Conservation (phyloP, 1,140 invertebrate genomes). For the Gerris buenoi region DNA sequence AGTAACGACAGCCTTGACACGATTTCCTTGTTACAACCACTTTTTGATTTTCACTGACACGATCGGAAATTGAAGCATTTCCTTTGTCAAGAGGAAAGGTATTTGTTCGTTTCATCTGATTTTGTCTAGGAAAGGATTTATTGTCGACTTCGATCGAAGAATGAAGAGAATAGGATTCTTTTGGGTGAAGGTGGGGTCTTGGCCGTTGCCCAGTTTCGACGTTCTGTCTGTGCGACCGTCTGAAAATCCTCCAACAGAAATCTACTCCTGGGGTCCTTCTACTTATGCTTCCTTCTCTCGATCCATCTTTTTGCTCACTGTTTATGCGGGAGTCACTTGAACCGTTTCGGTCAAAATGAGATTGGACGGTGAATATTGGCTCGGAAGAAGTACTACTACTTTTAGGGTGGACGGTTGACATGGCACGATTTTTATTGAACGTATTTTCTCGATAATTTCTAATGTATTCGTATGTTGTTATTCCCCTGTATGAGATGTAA, state of each 20-base stretch:
- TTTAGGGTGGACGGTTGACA: constrained; percentile 7
- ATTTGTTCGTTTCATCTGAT: constrained; percentile 2
- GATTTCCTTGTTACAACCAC: constrained; percentile 13
- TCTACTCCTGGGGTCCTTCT: not conserved
- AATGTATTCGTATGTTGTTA: constrained; percentile 84
- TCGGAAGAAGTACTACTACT: constrained; percentile 7
- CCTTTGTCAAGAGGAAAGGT: constrained; percentile 7
- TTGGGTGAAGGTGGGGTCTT: not conserved
- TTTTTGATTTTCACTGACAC: constrained; percentile 2
- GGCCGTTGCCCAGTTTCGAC: not conserved
- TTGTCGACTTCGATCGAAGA: not conserved
- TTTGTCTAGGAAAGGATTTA: not conserved
- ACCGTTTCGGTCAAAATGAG: constrained; percentile 1
- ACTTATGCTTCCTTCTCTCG: not conserved
- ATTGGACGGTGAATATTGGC: constrained; percentile 16
- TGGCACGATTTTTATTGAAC: constrained; percentile 12
- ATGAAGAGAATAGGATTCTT: not conserved
- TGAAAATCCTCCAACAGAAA: constrained; percentile 5
- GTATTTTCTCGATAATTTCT: constrained; percentile 36
- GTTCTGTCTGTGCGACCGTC: not conserved
- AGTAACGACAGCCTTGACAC: constrained; percentile 18
- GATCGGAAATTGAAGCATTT: not conserved
- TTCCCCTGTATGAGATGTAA: constrained; percentile 65
- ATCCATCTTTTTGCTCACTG: not conserved
- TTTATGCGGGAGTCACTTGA: not conserved